Base-by-base conservation (phyloP, 2,797 vertebrate genomes). In the Gadopsis marmoratus region DNA sequence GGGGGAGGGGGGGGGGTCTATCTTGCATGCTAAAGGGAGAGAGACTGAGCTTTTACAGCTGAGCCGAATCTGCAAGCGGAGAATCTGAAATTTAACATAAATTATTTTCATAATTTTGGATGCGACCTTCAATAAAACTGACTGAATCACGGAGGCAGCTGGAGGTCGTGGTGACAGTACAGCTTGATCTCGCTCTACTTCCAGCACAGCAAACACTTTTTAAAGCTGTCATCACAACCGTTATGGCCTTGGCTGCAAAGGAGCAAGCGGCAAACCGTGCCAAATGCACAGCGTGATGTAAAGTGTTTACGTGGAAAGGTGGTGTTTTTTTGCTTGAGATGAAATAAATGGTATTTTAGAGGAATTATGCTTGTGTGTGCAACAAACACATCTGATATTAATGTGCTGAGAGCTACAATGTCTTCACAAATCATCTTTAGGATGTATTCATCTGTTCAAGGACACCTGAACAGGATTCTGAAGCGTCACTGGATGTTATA, bases 81-180 rank as follows among this genome's bases (percentile, higher is more conserved):
- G 26, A 45, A 10, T 53, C 10, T 41, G 50, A 68, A 16, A 53
- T 26, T 53, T 2, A 5, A 14, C 17, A 37, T 17, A 4, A 2
- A 0, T 21, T 37, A 21, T 21, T 50, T 61, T 26, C n/a, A 43
- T 43, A 26, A n/a, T 5, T 13, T n/a, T 23, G 60, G 23, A 12
- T 14, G 21, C 12, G 16, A 21, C 5, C 47, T 51, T 13, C 9
- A 62, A 47, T 33, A 19, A 31, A 47, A 58, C 8, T 23, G 33
- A 31, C 31, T 75, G 35, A 43, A 54, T 12, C 0, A 23, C 3
- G 12, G 45, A 47, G 33, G 39, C 16, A 26, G 69, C 23, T n/a
- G 43, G 51, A 59, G 82, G 83, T 88, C 48, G 2, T 9, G n/a
- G 16, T 82, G 82, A 88, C 82, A 66, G 61, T 7, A 33, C 74